phyloP scores from a whole-genome alignment of 2,113 vertebrate genomes.

The Rhea americana region DNA sequence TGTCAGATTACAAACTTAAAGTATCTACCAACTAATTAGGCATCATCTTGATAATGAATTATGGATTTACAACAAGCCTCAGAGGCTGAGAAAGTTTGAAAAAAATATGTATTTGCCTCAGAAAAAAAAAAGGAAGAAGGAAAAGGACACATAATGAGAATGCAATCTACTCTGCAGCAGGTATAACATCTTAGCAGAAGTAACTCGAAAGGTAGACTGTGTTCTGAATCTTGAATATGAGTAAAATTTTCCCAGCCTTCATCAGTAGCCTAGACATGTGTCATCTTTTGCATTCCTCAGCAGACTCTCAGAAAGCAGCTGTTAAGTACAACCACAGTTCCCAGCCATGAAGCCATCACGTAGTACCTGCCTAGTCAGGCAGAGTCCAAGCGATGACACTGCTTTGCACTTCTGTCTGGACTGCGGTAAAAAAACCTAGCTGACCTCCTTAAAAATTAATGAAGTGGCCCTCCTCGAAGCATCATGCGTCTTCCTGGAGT shows the following conservation, averaged over 20 bases:
- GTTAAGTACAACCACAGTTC: neutral
- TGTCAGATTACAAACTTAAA: neutral
- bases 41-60: neutral
- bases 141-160: neutral
- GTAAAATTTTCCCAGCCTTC: neutral
- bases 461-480: neutral
- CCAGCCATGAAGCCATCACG: neutral
- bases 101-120: neutral
- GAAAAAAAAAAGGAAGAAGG: neutral
- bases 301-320: neutral
- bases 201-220: neutral
- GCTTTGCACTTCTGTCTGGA: neutral
- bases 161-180: neutral
- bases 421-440: neutral
- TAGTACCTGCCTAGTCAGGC: neutral
- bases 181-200: neutral
- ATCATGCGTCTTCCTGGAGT: neutral
- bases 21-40: neutral
- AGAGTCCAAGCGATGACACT: neutral
- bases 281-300: neutral
- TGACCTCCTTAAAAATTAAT: neutral
- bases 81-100: neutral
- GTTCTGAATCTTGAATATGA: neutral
- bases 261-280: neutral
- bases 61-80: neutral